phyloP scores from a whole-genome alignment of 2,797 vertebrate species.

The Anas bernieri region DNA sequence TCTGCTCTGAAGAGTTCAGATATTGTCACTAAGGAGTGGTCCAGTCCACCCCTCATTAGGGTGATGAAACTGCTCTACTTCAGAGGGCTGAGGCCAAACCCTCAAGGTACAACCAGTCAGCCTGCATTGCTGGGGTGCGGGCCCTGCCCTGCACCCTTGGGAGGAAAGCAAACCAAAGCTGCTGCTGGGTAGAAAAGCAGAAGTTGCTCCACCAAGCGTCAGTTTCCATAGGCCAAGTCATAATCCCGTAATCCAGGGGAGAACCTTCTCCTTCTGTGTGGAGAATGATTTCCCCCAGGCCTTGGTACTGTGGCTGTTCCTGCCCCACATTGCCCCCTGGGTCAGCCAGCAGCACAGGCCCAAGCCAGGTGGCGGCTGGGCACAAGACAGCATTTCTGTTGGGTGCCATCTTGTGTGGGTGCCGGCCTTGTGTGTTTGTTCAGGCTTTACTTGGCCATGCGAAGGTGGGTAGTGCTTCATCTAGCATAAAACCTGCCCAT shows the following conservation, averaged over 20 bases:
- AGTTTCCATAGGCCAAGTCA: background rate
- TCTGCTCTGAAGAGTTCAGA: constrained; percentile 13
- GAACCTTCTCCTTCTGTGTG: background rate
- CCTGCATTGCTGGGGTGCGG: background rate
- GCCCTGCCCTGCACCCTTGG: background rate
- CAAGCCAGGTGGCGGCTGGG: background rate
- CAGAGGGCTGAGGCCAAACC: background rate
- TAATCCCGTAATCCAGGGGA: background rate
- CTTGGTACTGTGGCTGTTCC: background rate
- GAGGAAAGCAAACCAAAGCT: background rate
- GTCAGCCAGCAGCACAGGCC: background rate
- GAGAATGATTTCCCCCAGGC: background rate
- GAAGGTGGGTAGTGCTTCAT: background rate
- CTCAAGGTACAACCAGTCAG: background rate
- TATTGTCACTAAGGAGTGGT: constrained; percentile 39
- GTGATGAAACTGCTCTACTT: constrained; percentile 11
- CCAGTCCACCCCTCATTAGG: background rate
- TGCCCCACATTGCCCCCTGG: background rate
- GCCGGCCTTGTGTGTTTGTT: background rate
- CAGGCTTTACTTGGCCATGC: background rate
- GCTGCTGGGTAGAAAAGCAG: background rate
- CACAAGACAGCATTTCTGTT: background rate
- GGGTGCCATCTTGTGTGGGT: background rate
- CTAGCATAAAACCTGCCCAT: background rate
- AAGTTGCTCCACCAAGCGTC: background rate